Evolutionary conservation across 2,113 vertebrate species (phyloP).

Genomic region (Dissostichus mawsoni): DNA sequence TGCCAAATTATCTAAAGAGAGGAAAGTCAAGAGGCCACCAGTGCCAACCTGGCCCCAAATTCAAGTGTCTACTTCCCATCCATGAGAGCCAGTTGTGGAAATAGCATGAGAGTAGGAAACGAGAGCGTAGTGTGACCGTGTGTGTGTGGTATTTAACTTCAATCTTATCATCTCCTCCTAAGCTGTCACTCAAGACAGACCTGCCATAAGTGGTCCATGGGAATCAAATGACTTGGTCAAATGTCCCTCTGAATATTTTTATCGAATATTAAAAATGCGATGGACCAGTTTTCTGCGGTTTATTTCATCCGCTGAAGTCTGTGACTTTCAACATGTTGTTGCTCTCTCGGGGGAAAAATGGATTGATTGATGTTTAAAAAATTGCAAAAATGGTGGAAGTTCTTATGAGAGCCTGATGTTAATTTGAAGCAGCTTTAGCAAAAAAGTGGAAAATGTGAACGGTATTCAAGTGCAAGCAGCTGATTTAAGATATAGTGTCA

Average conservation of each 20-base stretch:
- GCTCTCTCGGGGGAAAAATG: slow-evolving; percentile 1
- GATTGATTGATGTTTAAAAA: slow-evolving; percentile 24
- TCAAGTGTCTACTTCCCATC: slow-evolving; percentile 63
- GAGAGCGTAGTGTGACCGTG: neutral
- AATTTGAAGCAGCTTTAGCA: slow-evolving; percentile 34
- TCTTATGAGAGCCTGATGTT: slow-evolving; percentile 23
- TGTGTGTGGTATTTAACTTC: slow-evolving; percentile 2
- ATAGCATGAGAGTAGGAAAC: slow-evolving; percentile 7
- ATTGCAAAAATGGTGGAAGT: slow-evolving; percentile 14
- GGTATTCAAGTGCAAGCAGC: slow-evolving; percentile 16
- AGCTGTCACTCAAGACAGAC: slow-evolving; percentile 37
- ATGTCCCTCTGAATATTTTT: slow-evolving; percentile 56
- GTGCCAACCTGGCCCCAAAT: slow-evolving; percentile 48
- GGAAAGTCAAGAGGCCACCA: slow-evolving; percentile 64
- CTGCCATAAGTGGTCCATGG: slow-evolving; percentile 14
- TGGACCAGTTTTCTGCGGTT: slow-evolving; percentile 24
- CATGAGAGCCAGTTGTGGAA: slow-evolving; percentile 28
- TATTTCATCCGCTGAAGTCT: neutral
- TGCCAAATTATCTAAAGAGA: slow-evolving; percentile 58
- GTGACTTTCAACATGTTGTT: neutral
- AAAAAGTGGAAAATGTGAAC: slow-evolving; percentile 37
- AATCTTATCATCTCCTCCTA: slow-evolving; percentile 52
- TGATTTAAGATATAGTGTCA: slow-evolving; percentile 9
- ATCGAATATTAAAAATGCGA: slow-evolving; percentile 22
- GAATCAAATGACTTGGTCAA: slow-evolving; percentile 52